Evolutionary conservation across 2,797 vertebrate species (phyloP).

Genomic region (Champsocephalus gunnari): DNA sequence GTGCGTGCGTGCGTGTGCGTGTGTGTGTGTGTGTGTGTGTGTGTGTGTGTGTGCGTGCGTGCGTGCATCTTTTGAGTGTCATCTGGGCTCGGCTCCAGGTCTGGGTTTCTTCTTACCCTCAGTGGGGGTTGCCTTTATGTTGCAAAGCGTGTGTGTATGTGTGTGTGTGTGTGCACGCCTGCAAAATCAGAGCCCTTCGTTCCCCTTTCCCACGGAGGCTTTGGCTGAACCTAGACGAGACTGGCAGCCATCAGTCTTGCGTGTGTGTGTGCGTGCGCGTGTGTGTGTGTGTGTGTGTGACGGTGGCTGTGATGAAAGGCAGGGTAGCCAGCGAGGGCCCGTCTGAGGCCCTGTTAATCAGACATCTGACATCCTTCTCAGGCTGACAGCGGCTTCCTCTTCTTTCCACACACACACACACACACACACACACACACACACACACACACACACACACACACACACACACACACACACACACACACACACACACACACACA

Average conservation of each 20-base stretch:
- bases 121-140: constrained; percentile 74
- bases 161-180: constrained; percentile 26
- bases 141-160: constrained; percentile 56
- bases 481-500: neutral
- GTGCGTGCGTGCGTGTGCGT: constrained; percentile 17
- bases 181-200: constrained; percentile 50
- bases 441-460: constrained; percentile 32
- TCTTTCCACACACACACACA: constrained; percentile 82
- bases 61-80: constrained; percentile 78
- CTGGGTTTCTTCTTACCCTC: constrained; percentile 80
- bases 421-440: constrained; percentile 44
- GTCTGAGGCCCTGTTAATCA: constrained; percentile 93
- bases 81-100: constrained; percentile 85
- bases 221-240: constrained; percentile 77
- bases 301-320: constrained; percentile 91
- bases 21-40: constrained; percentile 44
- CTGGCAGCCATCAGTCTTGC: constrained; percentile 90
- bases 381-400: constrained; percentile 97
- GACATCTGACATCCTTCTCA: constrained; percentile 95
- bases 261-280: constrained; percentile 66
- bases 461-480: constrained; percentile 54
- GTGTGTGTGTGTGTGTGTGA: constrained; percentile 69
- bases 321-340: constrained; percentile 84
- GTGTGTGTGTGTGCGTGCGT: constrained; percentile 37
- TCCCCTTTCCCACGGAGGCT: constrained; percentile 75